Evolutionary conservation across 2,888 invertebrate genomes (phyloP).

Genomic region (Dendrolimus pini): DNA sequence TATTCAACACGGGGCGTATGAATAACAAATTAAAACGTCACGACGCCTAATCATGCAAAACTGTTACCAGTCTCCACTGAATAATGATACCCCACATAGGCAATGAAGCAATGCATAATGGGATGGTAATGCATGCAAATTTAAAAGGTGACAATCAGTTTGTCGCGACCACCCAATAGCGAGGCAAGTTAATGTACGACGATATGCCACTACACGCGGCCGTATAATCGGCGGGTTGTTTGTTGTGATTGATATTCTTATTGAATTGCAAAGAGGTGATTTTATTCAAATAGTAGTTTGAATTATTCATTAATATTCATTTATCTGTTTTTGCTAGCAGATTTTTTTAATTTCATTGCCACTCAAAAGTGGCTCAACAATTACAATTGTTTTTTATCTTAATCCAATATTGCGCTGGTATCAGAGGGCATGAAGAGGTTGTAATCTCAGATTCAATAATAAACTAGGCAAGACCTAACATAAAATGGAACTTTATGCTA

Average conservation of each 20-base stretch:
- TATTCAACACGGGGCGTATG: conserved; percentile 28
- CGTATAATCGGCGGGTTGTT: conserved; percentile 52
- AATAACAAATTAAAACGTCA: conserved; percentile 48
- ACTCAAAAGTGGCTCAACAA: no score
- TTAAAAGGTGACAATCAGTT: conserved; percentile 70
- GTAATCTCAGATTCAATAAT: no score
- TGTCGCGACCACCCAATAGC: conserved; percentile 60
- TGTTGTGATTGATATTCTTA: conserved; percentile 51
- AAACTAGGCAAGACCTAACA: no score
- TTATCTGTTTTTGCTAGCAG: no score
- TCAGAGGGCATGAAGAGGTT: no score
- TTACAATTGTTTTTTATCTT: no score
- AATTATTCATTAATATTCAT: no score
- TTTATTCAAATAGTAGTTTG: no score
- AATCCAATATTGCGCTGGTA: no score
- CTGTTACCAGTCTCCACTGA: conserved; percentile 5
- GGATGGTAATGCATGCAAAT: conserved; percentile 68
- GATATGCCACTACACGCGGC: conserved; percentile 62
- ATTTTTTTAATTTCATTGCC: no score
- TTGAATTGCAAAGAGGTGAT: neutral
- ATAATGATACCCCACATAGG: conserved; percentile 14
- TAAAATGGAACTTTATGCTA: no score
- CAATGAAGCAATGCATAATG: conserved; percentile 27
- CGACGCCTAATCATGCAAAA: conserved; percentile 56
- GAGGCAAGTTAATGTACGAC: conserved; percentile 46